phyloP scores from a whole-genome alignment of 2,888 invertebrate genomes.

The Eretmocerus hayati region DNA sequence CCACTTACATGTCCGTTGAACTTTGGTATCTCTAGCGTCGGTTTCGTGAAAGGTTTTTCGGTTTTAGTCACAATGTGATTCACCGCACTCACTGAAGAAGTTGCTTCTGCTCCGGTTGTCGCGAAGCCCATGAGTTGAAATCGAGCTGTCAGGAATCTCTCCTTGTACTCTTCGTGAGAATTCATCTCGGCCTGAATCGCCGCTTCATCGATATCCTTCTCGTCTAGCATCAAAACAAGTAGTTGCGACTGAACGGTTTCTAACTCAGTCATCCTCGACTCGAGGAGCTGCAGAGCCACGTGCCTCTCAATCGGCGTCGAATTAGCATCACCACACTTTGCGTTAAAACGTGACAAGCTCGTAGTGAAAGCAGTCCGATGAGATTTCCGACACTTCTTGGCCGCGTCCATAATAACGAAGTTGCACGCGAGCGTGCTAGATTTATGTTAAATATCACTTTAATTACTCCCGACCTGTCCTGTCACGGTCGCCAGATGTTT shows the following conservation, averaged over 20 bases:
- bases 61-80: background rate
- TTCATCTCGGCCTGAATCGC: background rate
- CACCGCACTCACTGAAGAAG: background rate
- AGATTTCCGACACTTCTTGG: constrained; percentile 11
- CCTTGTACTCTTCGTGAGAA: constrained; percentile 15
- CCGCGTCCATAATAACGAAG: constrained; percentile 19
- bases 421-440: too few species aligned
- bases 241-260: constrained; percentile 14
- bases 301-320: background rate
- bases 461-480: constrained; percentile 1
- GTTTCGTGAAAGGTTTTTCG: constrained; percentile 22
- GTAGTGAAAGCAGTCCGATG: constrained; percentile 17
- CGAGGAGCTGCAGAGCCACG: constrained; percentile 12
- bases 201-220: background rate
- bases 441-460: background rate
- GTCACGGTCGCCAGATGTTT: constrained; percentile 13
- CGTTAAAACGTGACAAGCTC: constrained; percentile 10
- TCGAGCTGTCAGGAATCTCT: constrained; percentile 3
- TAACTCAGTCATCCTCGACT: constrained; percentile 16
- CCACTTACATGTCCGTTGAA: constrained; percentile 26
- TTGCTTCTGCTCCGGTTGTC: background rate
- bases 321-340: constrained; percentile 8
- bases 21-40: constrained; percentile 25
- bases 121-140: background rate
- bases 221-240: constrained; percentile 7